Evolutionary conservation across 2,113 vertebrate species (phyloP), one percentile per base, ranked within the genome.

Genomic region (Suncus etruscus): DNA sequence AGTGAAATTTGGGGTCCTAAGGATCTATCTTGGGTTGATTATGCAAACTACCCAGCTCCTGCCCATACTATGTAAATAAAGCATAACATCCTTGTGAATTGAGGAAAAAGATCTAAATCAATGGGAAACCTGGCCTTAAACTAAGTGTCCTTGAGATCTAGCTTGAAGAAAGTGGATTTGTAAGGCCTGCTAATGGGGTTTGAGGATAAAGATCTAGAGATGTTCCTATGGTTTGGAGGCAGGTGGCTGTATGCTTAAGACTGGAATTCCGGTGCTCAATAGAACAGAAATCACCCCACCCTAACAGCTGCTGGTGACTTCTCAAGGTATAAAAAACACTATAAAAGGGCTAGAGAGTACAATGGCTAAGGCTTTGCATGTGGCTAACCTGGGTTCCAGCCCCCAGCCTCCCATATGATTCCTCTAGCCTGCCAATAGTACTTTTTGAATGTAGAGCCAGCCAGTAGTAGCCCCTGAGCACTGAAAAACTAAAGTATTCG

Each of bases 261-360:
- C 65, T 58, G 50, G 29, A 22, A 10, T 25, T 65, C n/a, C 39
- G 83, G 29, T 10, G 8, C 39, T 84, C 70, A 39, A 7, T 88
- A 25, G 47, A 70, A 31, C 65, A 93, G 75, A 81, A 89, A 54
- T 88, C 14, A 63, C 18, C 81, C 45, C 54, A 51, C 22, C 11
- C 10, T 50, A 22, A 51, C 68, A 68, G 63, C 75, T 54, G 5
- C 68, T 63, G 47, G 74, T 65, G 51, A 86, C 8, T 65, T 73
- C 31, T 31, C 63, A 68, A 63, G 29, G 68, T 81, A 73, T 2
- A 18, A 29, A 89, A 82, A 72, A 5, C 5, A 39, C 39, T 39
- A n/a, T n/a, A 39, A 39, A 39, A 39, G 39, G 39, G 39, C 39
- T 39, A 39, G 39, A 39, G 39, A 39, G 39, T 39, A 39, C 39